Conservation (phyloP, 2,113 vertebrate species). For the Platycercus adscitus region DNA sequence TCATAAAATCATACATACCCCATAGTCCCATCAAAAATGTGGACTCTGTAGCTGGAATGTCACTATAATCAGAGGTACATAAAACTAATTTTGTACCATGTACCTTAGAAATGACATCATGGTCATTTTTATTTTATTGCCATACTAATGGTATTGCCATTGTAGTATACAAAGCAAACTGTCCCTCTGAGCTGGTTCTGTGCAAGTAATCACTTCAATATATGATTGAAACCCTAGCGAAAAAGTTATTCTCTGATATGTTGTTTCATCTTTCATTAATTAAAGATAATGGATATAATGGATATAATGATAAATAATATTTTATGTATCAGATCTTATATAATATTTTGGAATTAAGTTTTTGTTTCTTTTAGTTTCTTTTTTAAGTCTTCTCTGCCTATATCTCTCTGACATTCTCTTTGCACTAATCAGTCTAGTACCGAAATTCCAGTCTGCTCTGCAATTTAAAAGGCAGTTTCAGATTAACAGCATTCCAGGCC, state of each 20-base stretch:
- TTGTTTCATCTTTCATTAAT: neutral
- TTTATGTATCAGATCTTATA: neutral
- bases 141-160: neutral
- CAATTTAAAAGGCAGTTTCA: constrained; percentile 29
- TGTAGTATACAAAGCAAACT: neutral
- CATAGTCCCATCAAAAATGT: neutral
- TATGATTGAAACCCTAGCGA: neutral
- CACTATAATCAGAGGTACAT: neutral
- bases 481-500: constrained; percentile 19
- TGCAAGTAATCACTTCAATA: neutral
- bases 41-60: neutral
- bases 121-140: neutral
- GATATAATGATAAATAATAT: neutral
- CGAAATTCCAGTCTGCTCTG: constrained; percentile 27
- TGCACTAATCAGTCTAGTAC: neutral
- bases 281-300: neutral
- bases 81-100: neutral
- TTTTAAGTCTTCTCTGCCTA: neutral
- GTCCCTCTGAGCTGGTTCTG: neutral
- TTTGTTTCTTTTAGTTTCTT: neutral
- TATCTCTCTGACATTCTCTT: neutral
- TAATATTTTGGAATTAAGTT: neutral
- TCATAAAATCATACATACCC: neutral
- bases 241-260: neutral
- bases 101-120: neutral